A percentile compares a stretch with the other conserved stretches of the same genome.
These are phyloP conservation scores for Pseudoips prasinana DNA, from an alignment of 2,888 invertebrate genomes.

Conservation along the genomic window DNA sequence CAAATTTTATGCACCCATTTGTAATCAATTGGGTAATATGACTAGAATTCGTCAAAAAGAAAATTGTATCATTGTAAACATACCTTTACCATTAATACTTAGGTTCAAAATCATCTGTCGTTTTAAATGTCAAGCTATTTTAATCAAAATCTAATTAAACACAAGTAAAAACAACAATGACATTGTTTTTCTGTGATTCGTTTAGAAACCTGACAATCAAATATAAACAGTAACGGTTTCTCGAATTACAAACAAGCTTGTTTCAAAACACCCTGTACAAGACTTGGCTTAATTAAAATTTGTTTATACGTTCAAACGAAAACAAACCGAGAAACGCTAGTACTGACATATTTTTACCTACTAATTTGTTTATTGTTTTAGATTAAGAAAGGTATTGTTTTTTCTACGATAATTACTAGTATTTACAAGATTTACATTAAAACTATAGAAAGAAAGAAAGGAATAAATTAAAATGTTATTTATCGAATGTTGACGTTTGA, in stretches of 20 bases:
- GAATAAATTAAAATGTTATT: too few species aligned
- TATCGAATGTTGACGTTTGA: too few species aligned
- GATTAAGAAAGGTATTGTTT: not conserved
- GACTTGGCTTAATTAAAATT: slow-evolving; percentile 37
- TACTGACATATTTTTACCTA: slow-evolving; percentile 8
- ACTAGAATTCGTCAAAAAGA: too few species aligned
- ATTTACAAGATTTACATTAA: too few species aligned
- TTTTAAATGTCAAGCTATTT: not conserved
- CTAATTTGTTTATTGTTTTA: slow-evolving; percentile 4
- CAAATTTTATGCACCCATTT: too few species aligned
- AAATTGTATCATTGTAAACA: too few species aligned
- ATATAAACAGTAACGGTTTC: slow-evolving; percentile 20
- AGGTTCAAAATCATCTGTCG: too few species aligned
- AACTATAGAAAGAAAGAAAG: too few species aligned
- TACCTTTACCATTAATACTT: too few species aligned
- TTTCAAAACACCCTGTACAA: slow-evolving; percentile 29
- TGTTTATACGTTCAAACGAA: slow-evolving; percentile 22
- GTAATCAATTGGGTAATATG: too few species aligned
- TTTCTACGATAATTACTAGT: too few species aligned
- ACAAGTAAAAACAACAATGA: not conserved
- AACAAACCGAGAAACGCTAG: slow-evolving; percentile 15
- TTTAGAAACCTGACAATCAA: slow-evolving; percentile 7
- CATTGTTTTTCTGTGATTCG: not conserved
- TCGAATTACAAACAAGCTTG: slow-evolving; percentile 28
- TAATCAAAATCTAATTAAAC: not conserved